Evolutionary conservation across 2,797 vertebrate species (phyloP).

Genomic region (Bufotes viridis): DNA sequence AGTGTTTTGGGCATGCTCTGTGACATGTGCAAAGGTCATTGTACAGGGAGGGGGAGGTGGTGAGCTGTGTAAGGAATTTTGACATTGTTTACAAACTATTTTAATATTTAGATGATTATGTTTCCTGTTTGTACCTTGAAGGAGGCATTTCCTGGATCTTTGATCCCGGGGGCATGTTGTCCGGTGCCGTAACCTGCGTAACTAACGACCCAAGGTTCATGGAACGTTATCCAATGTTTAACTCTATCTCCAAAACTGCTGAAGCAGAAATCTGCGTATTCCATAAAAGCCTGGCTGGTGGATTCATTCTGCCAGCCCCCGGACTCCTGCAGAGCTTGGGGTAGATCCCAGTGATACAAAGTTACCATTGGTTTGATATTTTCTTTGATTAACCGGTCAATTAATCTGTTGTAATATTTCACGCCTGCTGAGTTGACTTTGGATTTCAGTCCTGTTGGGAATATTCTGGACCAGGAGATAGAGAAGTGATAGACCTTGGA

Average conservation of each 20-base stretch:
- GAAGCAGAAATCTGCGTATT: constrained; percentile 91
- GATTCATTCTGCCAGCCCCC: constrained; percentile 88
- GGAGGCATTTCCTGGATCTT: constrained; percentile 81
- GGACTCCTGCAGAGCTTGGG: constrained; percentile 82
- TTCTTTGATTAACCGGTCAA: constrained; percentile 80
- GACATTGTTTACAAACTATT: not conserved
- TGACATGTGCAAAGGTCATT: no score
- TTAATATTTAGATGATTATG: constrained; percentile 70
- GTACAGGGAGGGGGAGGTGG: no score
- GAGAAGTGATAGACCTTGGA: constrained; percentile 90
- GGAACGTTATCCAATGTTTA: constrained; percentile 92
- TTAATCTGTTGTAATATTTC: constrained; percentile 85
- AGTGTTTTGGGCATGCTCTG: no score
- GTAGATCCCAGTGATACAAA: constrained; percentile 93
- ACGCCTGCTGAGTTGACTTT: constrained; percentile 75
- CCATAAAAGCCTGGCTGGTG: constrained; percentile 81
- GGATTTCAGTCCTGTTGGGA: constrained; percentile 77
- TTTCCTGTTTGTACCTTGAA: constrained; percentile 80
- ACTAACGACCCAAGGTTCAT: constrained; percentile 92
- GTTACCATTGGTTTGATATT: constrained; percentile 85
- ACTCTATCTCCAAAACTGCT: constrained; percentile 86
- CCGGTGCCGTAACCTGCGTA: constrained; percentile 90
- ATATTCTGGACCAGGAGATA: constrained; percentile 92
- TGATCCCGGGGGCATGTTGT: constrained; percentile 82
- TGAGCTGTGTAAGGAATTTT: no score